phyloP scores from a whole-genome alignment of 2,797 vertebrate genomes.

The Hafferia zeledoni region DNA sequence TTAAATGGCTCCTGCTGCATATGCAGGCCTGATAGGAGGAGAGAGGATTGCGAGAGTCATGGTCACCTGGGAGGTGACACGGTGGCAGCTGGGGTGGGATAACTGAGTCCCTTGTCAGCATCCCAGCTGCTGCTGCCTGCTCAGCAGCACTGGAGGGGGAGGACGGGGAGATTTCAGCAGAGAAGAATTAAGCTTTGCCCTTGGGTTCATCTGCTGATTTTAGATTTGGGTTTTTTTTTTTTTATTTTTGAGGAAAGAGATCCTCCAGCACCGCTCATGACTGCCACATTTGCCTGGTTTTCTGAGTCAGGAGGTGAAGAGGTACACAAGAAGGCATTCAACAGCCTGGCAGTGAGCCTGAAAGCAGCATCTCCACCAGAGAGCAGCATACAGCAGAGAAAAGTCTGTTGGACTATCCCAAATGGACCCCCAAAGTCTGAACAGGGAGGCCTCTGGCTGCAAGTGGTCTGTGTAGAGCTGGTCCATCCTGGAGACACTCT shows the following conservation, averaged over 20 bases:
- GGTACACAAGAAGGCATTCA: background rate
- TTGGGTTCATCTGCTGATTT: background rate
- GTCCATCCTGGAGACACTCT: background rate
- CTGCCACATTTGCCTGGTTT: background rate
- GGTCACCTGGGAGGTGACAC: background rate
- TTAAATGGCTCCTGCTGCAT: background rate
- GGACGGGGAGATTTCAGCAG: background rate
- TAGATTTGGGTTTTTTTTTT: background rate
- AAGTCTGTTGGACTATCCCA: background rate
- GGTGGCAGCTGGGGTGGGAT: background rate
- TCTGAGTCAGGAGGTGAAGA: background rate
- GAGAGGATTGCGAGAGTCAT: background rate
- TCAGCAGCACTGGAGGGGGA: background rate
- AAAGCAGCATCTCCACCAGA: background rate
- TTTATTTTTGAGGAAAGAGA: background rate
- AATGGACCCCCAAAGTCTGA: background rate
- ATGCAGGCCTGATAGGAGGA: background rate
- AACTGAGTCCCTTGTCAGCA: background rate
- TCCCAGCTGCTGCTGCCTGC: background rate
- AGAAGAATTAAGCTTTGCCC: background rate
- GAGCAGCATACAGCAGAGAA: background rate
- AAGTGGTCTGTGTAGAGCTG: background rate
- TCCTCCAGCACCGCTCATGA: background rate
- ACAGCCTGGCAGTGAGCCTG: background rate
- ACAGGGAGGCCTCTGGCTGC: fast-evolving